Evolutionary conservation across 2,113 vertebrate species (phyloP), one percentile per base, ranked within the genome.

Genomic region (Chauna torquata): DNA sequence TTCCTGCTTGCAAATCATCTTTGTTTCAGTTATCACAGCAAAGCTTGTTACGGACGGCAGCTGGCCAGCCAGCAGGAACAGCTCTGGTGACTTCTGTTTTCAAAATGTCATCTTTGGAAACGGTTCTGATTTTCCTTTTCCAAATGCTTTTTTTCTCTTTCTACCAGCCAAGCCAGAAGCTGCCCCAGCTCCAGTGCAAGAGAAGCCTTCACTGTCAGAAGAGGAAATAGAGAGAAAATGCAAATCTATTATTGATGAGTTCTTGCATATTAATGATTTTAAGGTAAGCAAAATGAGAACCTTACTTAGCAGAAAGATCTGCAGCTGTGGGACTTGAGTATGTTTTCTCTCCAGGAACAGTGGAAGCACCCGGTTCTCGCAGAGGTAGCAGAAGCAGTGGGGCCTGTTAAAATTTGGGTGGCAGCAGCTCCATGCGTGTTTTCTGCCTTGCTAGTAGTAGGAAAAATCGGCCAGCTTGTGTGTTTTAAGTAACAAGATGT

Each of bases 231-330:
- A 99, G 97, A 99, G 98, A 92, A 99, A 99, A 95, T 99, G 98
- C 82, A 99, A 98, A 97, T 98, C 99, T 88, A 99, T 99, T 94
- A 99, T 99, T 88, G 99, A 99, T 72, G 99, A 99, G 97, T 99
- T 99, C 97, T 98, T 99, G 91, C 99, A 99, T 97, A 99, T 99
- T 97, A 99, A 99, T 28, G 99, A 99, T 97, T 99, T 98, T 96
- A 99, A 99, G 99, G 99, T 99, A 97, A 97, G 83, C 38, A 15
- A 55, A 44, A 83, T 45, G 2, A 61, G 69, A 90, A 36, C 27
- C 47, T 85, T 64, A 3, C 18, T 45, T 6, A 57, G 20, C 19
- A 68, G 66, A 59, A 58, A 78, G 28, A 16, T 69, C 64, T 42
- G 5, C 75, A 57, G 57, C 58, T 52, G 32, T 19, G 47, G 77